These are phyloP conservation scores for Flexamia atlantica DNA, from an alignment of 2,888 invertebrate genomes.

Conservation along the genomic window DNA sequence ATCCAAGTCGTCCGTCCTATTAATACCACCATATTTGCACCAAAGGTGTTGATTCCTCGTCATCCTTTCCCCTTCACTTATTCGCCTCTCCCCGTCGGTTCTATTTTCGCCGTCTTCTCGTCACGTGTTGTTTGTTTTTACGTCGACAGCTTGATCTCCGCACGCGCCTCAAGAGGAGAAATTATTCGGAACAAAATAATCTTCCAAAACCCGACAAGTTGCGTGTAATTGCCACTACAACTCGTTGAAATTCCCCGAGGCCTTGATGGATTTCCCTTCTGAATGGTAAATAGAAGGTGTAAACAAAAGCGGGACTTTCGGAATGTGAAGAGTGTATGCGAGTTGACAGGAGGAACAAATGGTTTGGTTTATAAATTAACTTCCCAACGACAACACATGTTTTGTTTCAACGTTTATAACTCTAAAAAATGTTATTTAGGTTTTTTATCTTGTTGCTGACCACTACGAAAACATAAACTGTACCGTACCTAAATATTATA, in stretches of 20 bases:
- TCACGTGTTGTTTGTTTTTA: conserved; percentile 20
- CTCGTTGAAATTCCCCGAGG: neutral
- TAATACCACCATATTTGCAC: neutral
- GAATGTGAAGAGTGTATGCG: too few species aligned
- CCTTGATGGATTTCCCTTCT: neutral
- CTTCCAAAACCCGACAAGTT: neutral
- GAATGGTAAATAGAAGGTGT: neutral
- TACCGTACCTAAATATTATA: too few species aligned
- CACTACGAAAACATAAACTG: too few species aligned
- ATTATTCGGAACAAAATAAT: neutral
- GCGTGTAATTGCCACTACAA: neutral
- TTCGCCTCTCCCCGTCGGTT: neutral
- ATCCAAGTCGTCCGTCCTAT: neutral
- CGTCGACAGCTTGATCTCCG: neutral
- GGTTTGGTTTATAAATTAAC: too few species aligned
- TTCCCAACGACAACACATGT: too few species aligned
- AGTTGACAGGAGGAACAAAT: too few species aligned
- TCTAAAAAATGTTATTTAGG: too few species aligned
- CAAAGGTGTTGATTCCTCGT: neutral
- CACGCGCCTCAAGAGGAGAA: neutral
- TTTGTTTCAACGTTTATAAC: too few species aligned
- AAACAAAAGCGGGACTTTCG: too few species aligned
- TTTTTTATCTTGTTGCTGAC: too few species aligned
- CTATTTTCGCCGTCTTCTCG: neutral
- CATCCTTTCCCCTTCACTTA: neutral